A percentile compares a stretch with the other conserved stretches of the same genome.
Conservation (phyloP, 2,797 vertebrate species). For the Hoplostethus mediterraneus region DNA sequence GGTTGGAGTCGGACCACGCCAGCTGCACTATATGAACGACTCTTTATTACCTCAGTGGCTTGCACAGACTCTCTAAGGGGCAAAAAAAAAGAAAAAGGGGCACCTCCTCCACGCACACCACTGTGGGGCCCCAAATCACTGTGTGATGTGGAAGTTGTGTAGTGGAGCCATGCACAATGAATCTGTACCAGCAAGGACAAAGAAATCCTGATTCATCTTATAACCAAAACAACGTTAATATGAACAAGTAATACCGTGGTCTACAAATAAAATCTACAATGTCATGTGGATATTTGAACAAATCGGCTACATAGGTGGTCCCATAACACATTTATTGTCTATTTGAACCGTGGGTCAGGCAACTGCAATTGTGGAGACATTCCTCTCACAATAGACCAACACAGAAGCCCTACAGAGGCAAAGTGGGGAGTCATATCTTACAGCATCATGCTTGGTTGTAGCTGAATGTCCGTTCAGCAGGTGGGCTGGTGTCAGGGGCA, state of each 20-base stretch:
- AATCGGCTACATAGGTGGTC: too few relatives aligned
- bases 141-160: constrained; percentile 15
- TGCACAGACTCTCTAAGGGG: too few relatives aligned
- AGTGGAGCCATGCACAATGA: constrained; percentile 26
- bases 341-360: neutral
- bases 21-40: constrained; percentile 36
- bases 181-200: constrained; percentile 25
- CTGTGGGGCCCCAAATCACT: neutral
- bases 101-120: too few relatives aligned
- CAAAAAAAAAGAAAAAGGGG: too few relatives aligned
- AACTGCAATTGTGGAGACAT: constrained; percentile 3
- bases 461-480: constrained; percentile 22
- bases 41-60: constrained; percentile 14
- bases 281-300: too few relatives aligned
- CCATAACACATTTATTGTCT: too few relatives aligned
- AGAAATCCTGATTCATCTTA: neutral
- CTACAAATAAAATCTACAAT: neutral
- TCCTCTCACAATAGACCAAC: constrained; percentile 6
- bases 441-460: constrained; percentile 3
- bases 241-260: too few relatives aligned
- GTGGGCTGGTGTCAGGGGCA: constrained; percentile 18
- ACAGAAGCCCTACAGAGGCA: constrained; percentile 4
- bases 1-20: constrained; percentile 18
- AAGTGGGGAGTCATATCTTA: constrained; percentile 11
- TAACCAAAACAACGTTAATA: too few relatives aligned